Conservation (phyloP, 2,888 invertebrate genomes). For the Clitarchus hookeri region DNA sequence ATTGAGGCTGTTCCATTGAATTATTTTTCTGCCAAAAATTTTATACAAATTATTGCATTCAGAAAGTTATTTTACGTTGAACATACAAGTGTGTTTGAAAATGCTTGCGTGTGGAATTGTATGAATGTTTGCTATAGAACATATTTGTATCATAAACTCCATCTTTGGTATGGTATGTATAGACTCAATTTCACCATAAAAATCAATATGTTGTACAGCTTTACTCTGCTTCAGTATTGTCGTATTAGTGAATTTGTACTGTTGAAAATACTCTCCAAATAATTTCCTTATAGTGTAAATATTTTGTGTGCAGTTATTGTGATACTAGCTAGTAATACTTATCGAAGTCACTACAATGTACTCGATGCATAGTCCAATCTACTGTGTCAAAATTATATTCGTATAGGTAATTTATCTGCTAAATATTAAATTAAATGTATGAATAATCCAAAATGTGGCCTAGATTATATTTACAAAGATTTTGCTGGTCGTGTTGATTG, state of each 20-base stretch:
- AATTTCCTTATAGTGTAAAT: not conserved
- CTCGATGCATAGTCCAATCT: too few species aligned
- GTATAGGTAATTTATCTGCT: not conserved
- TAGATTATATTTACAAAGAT: not conserved
- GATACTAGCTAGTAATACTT: not conserved
- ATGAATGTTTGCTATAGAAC: too few species aligned
- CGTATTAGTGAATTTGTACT: not conserved
- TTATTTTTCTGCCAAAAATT: too few species aligned
- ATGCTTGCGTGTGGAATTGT: too few species aligned
- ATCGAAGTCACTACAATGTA: not conserved
- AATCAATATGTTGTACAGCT: not conserved
- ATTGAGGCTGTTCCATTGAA: too few species aligned
- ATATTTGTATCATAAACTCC: not conserved
- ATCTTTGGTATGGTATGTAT: not conserved
- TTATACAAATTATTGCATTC: too few species aligned
- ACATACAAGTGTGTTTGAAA: too few species aligned
- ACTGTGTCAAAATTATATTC: too few species aligned
- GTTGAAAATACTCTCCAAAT: not conserved
- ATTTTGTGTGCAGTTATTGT: not conserved
- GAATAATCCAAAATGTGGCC: not conserved
- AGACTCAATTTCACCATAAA: not conserved
- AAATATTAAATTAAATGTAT: not conserved
- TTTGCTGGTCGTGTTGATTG: not conserved
- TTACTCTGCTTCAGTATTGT: not conserved
- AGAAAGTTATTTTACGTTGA: too few species aligned